Percentiles rank a stretch among this genome's conserved stretches.
Evolutionary conservation across 2,888 invertebrate species (phyloP).

Genomic region (Augochlorella aurata): DNA sequence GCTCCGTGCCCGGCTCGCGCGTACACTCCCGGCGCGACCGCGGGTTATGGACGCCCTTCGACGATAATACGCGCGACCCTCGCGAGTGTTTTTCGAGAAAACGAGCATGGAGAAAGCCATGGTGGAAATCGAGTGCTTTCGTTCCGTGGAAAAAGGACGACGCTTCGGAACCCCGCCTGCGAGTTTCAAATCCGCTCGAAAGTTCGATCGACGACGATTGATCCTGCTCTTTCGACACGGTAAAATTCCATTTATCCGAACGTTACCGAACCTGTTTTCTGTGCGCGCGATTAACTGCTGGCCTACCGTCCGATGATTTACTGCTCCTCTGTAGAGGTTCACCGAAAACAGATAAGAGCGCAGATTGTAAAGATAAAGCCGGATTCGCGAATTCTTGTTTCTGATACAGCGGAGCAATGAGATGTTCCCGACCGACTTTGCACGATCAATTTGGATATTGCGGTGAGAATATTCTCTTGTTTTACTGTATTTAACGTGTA

Average conservation of each 20-base stretch:
- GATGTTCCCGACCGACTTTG: too few species aligned
- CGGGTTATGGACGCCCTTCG: slow-evolving; percentile 52
- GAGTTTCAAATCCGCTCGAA: neutral
- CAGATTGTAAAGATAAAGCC: slow-evolving; percentile 55
- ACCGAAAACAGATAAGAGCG: slow-evolving; percentile 58
- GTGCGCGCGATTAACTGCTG: neutral
- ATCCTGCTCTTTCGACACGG: neutral
- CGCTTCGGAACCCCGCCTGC: too few species aligned
- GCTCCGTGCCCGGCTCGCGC: slow-evolving; percentile 51
- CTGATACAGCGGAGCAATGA: neutral
- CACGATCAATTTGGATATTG: too few species aligned
- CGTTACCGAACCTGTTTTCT: neutral
- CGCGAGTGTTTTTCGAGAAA: neutral
- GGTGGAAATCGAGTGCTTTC: neutral
- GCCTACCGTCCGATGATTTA: slow-evolving; percentile 59
- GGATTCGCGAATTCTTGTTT: slow-evolving; percentile 22
- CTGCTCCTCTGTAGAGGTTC: slow-evolving; percentile 13
- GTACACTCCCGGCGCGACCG: slow-evolving; percentile 36
- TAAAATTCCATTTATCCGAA: slow-evolving; percentile 6
- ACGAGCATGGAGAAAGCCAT: neutral
- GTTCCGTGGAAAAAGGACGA: neutral
- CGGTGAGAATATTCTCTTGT: too few species aligned
- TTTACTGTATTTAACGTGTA: too few species aligned
- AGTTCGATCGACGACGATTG: neutral
- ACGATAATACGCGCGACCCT: slow-evolving; percentile 41